A percentile compares a stretch with the other conserved stretches of the same genome.
Evolutionary conservation across 2,888 invertebrate genomes (phyloP).

Genomic region (Lithodes maja): DNA sequence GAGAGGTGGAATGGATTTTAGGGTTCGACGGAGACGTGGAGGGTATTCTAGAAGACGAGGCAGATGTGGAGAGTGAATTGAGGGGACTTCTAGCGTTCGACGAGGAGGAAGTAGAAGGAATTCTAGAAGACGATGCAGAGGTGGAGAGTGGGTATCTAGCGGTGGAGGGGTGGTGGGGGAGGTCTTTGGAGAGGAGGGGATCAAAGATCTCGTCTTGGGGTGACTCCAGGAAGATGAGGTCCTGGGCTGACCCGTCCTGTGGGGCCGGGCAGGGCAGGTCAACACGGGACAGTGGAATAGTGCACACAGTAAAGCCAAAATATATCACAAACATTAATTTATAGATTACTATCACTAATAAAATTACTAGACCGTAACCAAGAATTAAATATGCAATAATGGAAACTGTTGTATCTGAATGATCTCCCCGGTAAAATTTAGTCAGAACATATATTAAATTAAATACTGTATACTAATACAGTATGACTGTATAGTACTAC

Average conservation of each 20-base stretch:
- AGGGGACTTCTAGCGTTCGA: background rate
- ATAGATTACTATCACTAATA: no score
- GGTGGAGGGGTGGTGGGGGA: constrained; percentile 18
- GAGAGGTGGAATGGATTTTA: background rate
- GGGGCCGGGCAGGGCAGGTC: background rate
- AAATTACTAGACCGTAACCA: no score
- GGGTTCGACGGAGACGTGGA: background rate
- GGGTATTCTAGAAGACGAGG: background rate
- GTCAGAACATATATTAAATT: no score
- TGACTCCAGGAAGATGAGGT: constrained; percentile 66
- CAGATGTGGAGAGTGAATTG: background rate
- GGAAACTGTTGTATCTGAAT: no score
- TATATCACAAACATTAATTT: no score
- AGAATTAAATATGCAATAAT: no score
- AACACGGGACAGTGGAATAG: background rate
- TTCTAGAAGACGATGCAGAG: background rate
- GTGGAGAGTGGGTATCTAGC: background rate
- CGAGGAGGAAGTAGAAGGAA: background rate
- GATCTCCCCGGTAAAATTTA: no score
- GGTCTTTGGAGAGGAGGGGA: constrained; percentile 62
- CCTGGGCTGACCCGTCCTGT: constrained; percentile 53
- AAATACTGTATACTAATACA: no score
- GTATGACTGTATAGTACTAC: no score
- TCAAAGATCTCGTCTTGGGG: constrained; percentile 70
- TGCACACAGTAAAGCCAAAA: background rate